These are phyloP conservation scores for Myodes glareolus DNA, from an alignment of 2,113 vertebrate genomes.

Conservation along the genomic window DNA sequence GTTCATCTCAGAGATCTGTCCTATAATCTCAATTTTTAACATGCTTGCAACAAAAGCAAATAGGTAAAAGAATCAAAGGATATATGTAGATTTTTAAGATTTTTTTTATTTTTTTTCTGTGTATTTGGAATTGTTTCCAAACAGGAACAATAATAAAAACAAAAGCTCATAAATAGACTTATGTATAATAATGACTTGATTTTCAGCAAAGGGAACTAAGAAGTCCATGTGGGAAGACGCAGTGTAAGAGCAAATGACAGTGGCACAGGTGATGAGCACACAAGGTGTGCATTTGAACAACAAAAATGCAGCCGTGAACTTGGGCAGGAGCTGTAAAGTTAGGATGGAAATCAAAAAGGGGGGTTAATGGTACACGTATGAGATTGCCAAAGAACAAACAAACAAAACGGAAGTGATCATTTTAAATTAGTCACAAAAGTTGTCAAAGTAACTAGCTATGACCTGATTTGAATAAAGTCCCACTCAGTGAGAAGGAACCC, in stretches of 20 bases:
- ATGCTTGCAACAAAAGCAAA: neutral
- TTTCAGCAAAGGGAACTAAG: neutral
- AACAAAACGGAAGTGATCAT: neutral
- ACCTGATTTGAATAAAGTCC: neutral
- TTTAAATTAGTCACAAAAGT: neutral
- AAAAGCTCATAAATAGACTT: neutral
- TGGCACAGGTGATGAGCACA: neutral
- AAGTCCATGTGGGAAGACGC: neutral
- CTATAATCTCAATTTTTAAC: neutral
- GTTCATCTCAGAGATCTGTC: neutral
- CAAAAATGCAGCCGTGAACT: neutral
- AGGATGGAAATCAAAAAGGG: neutral
- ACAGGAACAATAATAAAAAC: neutral
- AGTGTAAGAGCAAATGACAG: neutral
- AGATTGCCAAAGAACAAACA: neutral
- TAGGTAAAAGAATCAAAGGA: neutral
- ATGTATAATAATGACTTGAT: neutral
- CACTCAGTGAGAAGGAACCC: neutral
- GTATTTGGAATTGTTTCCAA: neutral
- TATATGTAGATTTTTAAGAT: neutral
- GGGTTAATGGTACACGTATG: no score
- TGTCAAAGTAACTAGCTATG: neutral
- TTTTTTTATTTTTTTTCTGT: neutral
- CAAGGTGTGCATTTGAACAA: neutral
- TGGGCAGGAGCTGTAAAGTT: neutral